A percentile compares a stretch with the other conserved stretches of the same genome.
Conservation (phyloP, 2,113 vertebrate species). For the Chaenogobius annularis region DNA sequence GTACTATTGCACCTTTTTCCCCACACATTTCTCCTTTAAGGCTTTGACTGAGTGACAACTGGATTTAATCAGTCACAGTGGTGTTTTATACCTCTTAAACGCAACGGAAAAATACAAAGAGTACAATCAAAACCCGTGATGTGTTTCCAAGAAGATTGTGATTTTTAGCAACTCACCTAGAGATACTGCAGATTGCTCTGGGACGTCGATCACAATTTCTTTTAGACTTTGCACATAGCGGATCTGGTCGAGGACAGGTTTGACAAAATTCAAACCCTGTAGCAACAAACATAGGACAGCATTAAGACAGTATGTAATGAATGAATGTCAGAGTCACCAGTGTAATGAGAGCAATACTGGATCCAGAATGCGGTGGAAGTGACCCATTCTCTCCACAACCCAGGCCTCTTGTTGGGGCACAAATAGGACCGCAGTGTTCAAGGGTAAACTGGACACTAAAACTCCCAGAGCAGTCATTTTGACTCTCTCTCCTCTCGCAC, state of each 20-base stretch:
- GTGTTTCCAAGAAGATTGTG: too few relatives aligned
- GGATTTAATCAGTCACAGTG: too few relatives aligned
- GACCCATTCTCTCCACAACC: conserved; percentile 97
- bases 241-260: conserved; percentile 89
- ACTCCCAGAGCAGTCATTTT: too few relatives aligned
- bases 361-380: conserved; percentile 91
- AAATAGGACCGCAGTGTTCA: conserved; percentile 92
- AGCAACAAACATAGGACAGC: conserved; percentile 10
- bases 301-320: not conserved
- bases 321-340: not conserved
- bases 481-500: too few relatives aligned
- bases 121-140: not conserved
- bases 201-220: conserved; percentile 97
- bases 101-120: too few relatives aligned
- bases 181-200: conserved; percentile 93
- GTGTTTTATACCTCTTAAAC: not conserved
- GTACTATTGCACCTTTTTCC: too few relatives aligned
- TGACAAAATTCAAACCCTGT: conserved; percentile 93
- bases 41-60: too few relatives aligned
- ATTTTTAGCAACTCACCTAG: conserved; percentile 78
- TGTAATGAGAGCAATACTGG: conserved; percentile 75
- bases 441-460: conserved; percentile 83
- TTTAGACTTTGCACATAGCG: conserved; percentile 96
- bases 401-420: conserved; percentile 97
- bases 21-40: too few relatives aligned